Base-by-base conservation (phyloP, 2,113 vertebrate genomes). In the Hymenochirus boettgeri region DNA sequence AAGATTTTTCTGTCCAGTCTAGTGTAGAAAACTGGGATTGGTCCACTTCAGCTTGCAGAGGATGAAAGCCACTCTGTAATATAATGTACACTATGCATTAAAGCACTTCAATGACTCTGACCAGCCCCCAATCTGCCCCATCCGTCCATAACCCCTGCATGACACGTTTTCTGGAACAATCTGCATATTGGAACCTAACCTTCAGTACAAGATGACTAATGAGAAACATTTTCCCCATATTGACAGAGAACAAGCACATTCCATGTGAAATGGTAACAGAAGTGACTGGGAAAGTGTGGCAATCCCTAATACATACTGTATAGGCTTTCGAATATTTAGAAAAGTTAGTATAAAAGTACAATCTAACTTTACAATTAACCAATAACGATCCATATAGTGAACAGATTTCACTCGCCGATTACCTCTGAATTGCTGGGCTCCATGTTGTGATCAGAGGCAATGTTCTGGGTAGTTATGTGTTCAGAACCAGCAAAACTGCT, bases 401-500 rank as follows among this genome's bases (percentile, higher is more conserved):
- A 6, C 10, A 6, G 29, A 5, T 10, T 31, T 42, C 13, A 42
- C 6, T n/a, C 17, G 39, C 8, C 7, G 13, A 3, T 12, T 77
- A 66, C 64, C 64, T 66, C 55, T 5, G 55, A 35, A 9, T 22
- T 19, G 46, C 9, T 59, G 3, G 2, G 21, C 2, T 37, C 54
- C 17, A 10, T 8, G 2, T 51, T 21, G 2, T 26, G 45, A 21
- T 37, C n/a, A 7, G 55, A 62, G 7, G 23, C 15, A 18, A 1
- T 21, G 9, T 1, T 24, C 6, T 1, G 19, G 10, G 27, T 39
- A n/a, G 15, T 12, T 3, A 12, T 17, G 3, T 29, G 45, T 22
- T 58, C 64, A 5, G 45, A 51, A 17, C 31, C 33, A 2, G 37
- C 78, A 54, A 91, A 86, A 2, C 89, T 92, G 51, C 77, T 75